Conservation (phyloP, 2,113 vertebrate genomes). For the Eptesicus fuscus region DNA sequence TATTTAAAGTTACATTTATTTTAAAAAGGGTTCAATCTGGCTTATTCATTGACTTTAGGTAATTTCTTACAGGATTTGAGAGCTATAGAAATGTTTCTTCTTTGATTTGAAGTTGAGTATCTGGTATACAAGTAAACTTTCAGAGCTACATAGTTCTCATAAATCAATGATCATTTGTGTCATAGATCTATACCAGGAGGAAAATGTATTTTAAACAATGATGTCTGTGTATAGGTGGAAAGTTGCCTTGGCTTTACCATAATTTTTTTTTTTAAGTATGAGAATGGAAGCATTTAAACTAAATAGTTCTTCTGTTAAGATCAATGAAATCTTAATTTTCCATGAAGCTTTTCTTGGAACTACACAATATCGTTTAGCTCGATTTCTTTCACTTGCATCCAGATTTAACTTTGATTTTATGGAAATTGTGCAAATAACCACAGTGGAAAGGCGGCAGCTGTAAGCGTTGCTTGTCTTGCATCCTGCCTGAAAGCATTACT, state of each 20-base stretch:
- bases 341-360: background rate
- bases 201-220: conserved; percentile 29
- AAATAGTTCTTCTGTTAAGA: conserved; percentile 34
- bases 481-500: conserved; percentile 88
- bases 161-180: background rate
- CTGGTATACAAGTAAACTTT: background rate
- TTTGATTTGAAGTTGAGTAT: conserved; percentile 1
- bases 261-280: background rate
- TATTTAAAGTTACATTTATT: conserved; percentile 1
- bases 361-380: background rate
- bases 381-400: background rate
- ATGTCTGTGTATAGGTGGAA: background rate
- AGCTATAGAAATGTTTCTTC: background rate
- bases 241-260: background rate
- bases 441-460: conserved; percentile 71
- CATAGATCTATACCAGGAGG: background rate
- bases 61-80: background rate
- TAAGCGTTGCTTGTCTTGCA: conserved; percentile 84
- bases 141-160: background rate
- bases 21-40: background rate
- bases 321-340: background rate
- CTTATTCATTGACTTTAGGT: background rate
- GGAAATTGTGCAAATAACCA: conserved; percentile 48
- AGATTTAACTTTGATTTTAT: conserved; percentile 66
- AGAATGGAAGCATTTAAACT: background rate